Base-by-base conservation (phyloP, 2,113 vertebrate genomes). In the Bambusicola thoracicus region DNA sequence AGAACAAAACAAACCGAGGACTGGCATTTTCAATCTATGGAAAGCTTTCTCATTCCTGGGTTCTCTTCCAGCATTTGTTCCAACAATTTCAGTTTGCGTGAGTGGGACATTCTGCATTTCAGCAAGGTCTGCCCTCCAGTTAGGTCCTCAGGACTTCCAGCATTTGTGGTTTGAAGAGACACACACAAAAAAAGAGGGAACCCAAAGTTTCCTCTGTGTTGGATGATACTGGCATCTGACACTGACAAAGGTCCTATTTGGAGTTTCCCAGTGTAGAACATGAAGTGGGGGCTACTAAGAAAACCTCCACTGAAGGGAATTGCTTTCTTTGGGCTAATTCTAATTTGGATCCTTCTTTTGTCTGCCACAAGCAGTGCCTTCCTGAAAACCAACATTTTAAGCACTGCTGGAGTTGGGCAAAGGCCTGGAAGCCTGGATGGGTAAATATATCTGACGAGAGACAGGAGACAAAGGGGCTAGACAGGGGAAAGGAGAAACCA, bases 401-500 rank as follows among this genome's bases (percentile, higher is more conserved):
- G 51, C 75, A 63, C 34, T 72, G 82, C 76, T 92, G 34, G 51
- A 70, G 56, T 72, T 96, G 90, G 83, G 95, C 73, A 90, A 92
- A 92, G 95, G 85, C 66, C 88, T 93, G 63, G 44, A 68, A 95
- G 81, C 41, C 86, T 77, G 75, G 49, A 91, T 91, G 87, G 72
- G 81, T 94, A 93, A 95, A 92, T 87, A 49, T 91, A 95, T 95
- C 95, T 91, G 93, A 92, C 79, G 85, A 88, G 87, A 95, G 82
- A 77, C 91, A 94, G 91, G 91, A 94, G 93, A 94, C 92, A 95
- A 91, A 94, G 79, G 91, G 87, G 66, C 85, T 91, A 89, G 89
- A 92, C 87, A 94, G 92, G 69, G 62, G 77, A 96, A 96, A 96
- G 87, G 80, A 95, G 76, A 95, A 95, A 97, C 91, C 93, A 58